phyloP scores from a whole-genome alignment of 2,113 vertebrate genomes.

The Mustelus asterias region DNA sequence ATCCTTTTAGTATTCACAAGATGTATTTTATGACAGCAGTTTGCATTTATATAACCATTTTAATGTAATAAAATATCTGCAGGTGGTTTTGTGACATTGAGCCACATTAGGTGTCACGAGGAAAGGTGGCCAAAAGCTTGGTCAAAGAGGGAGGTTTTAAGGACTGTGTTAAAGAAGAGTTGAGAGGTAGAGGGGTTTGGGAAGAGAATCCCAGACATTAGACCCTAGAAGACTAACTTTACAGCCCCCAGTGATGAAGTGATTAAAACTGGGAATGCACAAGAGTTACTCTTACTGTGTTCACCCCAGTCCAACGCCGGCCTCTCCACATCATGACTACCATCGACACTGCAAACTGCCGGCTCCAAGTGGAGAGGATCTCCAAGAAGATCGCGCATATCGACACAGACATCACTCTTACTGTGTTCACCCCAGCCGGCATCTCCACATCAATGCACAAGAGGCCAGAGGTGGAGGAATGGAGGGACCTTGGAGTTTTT shows the following conservation, averaged over 20 bases:
- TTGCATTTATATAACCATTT: not conserved
- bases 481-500: not conserved
- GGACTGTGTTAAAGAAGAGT: not conserved
- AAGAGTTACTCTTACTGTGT: too few relatives aligned
- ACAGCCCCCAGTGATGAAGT: not conserved
- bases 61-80: not conserved
- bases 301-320: too few relatives aligned
- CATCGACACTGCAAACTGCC: too few relatives aligned
- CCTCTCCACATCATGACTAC: too few relatives aligned
- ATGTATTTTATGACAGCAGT: not conserved
- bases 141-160: not conserved
- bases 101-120: not conserved
- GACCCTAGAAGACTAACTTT: not conserved
- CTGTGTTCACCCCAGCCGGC: too few relatives aligned
- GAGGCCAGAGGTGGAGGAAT: not conserved
- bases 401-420: too few relatives aligned
- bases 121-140: not conserved
- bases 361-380: too few relatives aligned
- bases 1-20: not conserved
- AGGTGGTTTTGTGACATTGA: not conserved
- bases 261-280: not conserved
- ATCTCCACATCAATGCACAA: too few relatives aligned
- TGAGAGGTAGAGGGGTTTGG: not conserved
- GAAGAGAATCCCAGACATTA: not conserved
- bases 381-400: too few relatives aligned